Evolutionary conservation across 2,888 invertebrate species (phyloP).

Genomic region (Salticus scenicus): DNA sequence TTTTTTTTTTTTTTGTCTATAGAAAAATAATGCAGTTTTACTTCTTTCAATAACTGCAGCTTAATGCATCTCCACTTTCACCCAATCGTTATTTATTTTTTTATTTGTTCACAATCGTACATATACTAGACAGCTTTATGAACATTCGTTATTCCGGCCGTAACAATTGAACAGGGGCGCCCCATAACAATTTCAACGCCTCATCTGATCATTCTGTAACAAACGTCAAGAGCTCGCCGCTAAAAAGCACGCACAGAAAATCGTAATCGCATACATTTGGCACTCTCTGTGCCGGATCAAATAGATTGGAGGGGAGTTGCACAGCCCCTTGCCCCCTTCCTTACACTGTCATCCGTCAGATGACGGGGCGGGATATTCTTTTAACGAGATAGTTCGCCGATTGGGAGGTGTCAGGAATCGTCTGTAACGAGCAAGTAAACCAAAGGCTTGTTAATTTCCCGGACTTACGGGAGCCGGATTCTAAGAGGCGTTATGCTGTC

Average conservation of each 20-base stretch:
- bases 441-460: constrained; percentile 58
- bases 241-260: constrained; percentile 30
- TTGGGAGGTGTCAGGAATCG: constrained; percentile 52
- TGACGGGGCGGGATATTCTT: constrained; percentile 58
- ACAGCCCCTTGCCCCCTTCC: neutral
- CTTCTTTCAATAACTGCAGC: too few species aligned
- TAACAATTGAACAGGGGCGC: neutral
- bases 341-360: constrained; percentile 44
- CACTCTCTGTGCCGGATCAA: constrained; percentile 7
- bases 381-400: constrained; percentile 57
- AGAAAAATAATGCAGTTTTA: too few species aligned
- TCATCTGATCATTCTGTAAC: constrained; percentile 19
- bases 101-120: neutral
- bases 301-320: neutral
- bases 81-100: neutral
- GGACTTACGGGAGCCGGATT: neutral
- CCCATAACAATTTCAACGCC: constrained; percentile 33
- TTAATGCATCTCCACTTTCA: neutral
- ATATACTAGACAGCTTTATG: neutral
- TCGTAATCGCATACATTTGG: constrained; percentile 28
- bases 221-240: constrained; percentile 5
- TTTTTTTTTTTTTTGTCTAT: too few species aligned
- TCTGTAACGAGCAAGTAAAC: constrained; percentile 41
- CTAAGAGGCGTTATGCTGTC: neutral
- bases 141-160: neutral